phyloP scores from a whole-genome alignment of 2,113 vertebrate species.

The Dromaius novaehollandiae region DNA sequence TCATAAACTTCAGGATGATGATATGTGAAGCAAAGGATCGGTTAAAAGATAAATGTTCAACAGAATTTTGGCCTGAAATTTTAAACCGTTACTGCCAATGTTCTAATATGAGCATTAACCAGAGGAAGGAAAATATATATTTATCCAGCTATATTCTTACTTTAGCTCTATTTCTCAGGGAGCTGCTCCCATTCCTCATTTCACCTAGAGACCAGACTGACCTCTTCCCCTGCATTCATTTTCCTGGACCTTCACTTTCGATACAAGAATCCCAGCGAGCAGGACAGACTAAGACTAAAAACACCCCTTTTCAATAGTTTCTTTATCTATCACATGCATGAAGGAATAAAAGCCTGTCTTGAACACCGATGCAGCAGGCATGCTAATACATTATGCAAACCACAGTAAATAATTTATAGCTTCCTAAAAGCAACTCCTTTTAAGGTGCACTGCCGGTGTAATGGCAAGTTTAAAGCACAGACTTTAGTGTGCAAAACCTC shows the following conservation, averaged over 20 bases:
- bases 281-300: not conserved
- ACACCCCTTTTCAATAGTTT: not conserved
- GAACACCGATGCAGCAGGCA: slow-evolving; percentile 1
- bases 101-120: not conserved
- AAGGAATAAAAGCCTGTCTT: not conserved
- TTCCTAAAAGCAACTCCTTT: not conserved
- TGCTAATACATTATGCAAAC: slow-evolving; percentile 28
- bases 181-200: not conserved
- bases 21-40: not conserved
- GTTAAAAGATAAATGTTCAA: not conserved
- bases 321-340: not conserved
- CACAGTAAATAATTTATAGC: slow-evolving; percentile 42
- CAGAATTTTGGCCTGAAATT: not conserved
- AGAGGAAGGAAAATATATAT: not conserved
- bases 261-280: not conserved
- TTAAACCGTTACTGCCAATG: not conserved
- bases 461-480: not conserved
- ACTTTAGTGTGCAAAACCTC: not conserved
- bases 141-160: not conserved
- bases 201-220: not conserved
- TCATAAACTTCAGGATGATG: not conserved
- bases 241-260: not conserved
- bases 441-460: not conserved
- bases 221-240: not conserved
- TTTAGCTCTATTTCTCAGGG: not conserved